Conservation (phyloP, 2,113 vertebrate genomes). For the Leptodactylus fuscus region DNA sequence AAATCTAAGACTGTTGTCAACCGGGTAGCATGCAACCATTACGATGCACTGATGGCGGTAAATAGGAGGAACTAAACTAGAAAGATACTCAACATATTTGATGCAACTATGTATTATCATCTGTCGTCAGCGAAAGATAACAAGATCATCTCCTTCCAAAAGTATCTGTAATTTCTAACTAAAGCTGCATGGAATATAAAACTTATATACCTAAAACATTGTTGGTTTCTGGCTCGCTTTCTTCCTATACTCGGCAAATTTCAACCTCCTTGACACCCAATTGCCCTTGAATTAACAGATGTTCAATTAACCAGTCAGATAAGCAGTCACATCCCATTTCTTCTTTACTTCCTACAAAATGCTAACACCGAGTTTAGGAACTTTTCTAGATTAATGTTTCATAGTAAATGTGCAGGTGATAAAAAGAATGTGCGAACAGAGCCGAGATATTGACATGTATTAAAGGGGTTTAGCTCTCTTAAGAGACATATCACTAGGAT, state of each 20-base stretch:
- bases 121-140: background rate
- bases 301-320: constrained; percentile 57
- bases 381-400: constrained; percentile 10
- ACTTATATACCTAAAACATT: background rate
- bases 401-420: background rate
- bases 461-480: no score
- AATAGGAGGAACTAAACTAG: no score
- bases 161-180: background rate
- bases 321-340: constrained; percentile 53
- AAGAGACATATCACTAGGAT: no score
- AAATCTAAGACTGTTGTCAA: no score
- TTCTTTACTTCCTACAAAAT: constrained; percentile 37
- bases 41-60: no score
- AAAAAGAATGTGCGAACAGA: background rate
- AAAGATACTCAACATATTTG: no score
- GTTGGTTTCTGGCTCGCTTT: constrained; percentile 11
- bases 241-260: constrained; percentile 40
- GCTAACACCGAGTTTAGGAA: constrained; percentile 41
- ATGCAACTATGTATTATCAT: no score
- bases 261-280: constrained; percentile 50
- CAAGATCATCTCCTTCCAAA: background rate
- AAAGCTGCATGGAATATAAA: background rate
- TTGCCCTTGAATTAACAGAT: constrained; percentile 56
- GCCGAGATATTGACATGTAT: background rate
- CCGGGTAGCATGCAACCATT: no score